Evolutionary conservation across 2,797 vertebrate genomes (phyloP).

Genomic region (Lacerta agilis): DNA sequence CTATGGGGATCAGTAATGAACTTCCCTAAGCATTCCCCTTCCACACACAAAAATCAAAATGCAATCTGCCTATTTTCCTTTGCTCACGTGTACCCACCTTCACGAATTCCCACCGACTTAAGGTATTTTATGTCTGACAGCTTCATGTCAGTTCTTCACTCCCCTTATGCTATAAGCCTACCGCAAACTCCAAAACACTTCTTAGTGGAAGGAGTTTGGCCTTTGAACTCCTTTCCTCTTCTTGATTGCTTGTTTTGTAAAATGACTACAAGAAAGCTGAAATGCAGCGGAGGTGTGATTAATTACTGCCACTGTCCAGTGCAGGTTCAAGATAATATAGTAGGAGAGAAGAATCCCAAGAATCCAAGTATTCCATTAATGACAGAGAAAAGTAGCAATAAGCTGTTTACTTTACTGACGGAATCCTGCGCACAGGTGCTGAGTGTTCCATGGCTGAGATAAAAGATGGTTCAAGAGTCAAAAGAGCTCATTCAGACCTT

Average conservation of each 20-base stretch:
- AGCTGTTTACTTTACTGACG: conserved; percentile 69
- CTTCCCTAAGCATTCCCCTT: conserved; percentile 17
- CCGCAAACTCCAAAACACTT: conserved; percentile 66
- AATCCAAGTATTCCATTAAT: conserved; percentile 78
- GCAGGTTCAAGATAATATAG: conserved; percentile 62
- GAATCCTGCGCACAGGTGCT: conserved; percentile 72
- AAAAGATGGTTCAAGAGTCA: conserved; percentile 66
- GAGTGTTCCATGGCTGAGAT: conserved; percentile 70
- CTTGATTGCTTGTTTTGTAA: conserved; percentile 67
- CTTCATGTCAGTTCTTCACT: conserved; percentile 45
- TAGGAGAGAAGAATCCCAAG: conserved; percentile 73
- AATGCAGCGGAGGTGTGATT: conserved; percentile 64
- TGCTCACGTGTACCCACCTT: not conserved
- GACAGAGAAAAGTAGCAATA: conserved; percentile 69
- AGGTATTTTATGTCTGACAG: conserved; percentile 28
- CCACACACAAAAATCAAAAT: not conserved
- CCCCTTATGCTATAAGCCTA: conserved; percentile 38
- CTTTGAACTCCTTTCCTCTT: conserved; percentile 76
- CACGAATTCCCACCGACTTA: conserved; percentile 8
- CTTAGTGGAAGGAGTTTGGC: conserved; percentile 72
- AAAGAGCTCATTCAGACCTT: conserved; percentile 53
- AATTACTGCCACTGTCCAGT: conserved; percentile 63
- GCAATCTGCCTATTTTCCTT: not conserved
- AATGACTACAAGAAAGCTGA: conserved; percentile 67
- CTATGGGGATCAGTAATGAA: conserved; percentile 13